These are phyloP conservation scores for Eulemur coronatus DNA, from an alignment of 2,797 vertebrate species.

Conservation along the genomic window DNA sequence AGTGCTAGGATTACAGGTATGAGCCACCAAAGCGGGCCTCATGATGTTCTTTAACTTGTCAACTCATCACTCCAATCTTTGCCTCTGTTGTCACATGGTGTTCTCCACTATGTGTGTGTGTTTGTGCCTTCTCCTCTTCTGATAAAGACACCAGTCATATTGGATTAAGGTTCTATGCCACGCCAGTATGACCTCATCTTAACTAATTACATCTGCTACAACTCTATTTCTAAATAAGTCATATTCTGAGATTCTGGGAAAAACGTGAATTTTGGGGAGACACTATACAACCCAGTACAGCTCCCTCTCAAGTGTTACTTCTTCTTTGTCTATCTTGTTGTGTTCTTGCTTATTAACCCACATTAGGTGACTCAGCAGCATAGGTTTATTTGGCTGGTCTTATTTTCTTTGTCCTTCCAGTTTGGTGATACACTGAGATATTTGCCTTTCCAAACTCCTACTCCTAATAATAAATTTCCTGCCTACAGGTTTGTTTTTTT, in stretches of 20 bases:
- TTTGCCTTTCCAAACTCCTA: neutral
- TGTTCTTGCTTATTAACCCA: neutral
- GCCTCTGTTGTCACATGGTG: neutral
- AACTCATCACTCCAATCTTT: neutral
- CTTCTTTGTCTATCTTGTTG: neutral
- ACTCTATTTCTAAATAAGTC: neutral
- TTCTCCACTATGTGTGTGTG: neutral
- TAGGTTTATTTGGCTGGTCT: neutral
- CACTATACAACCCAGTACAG: neutral
- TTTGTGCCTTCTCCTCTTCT: neutral
- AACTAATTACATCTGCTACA: neutral
- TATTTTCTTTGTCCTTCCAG: neutral
- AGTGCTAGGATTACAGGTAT: no score
- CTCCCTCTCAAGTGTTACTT: neutral
- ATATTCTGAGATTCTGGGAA: neutral
- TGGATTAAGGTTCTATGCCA: neutral
- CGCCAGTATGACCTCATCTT: neutral
- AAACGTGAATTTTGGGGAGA: neutral
- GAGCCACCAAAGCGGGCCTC: no score
- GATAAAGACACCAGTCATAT: neutral
- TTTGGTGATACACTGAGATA: neutral
- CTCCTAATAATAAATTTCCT: neutral
- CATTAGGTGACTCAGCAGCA: neutral
- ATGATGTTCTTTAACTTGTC: neutral
- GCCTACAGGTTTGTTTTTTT: accelerated